Conservation (phyloP, 1,140 invertebrate genomes). For the Drosophila arizonae region DNA sequence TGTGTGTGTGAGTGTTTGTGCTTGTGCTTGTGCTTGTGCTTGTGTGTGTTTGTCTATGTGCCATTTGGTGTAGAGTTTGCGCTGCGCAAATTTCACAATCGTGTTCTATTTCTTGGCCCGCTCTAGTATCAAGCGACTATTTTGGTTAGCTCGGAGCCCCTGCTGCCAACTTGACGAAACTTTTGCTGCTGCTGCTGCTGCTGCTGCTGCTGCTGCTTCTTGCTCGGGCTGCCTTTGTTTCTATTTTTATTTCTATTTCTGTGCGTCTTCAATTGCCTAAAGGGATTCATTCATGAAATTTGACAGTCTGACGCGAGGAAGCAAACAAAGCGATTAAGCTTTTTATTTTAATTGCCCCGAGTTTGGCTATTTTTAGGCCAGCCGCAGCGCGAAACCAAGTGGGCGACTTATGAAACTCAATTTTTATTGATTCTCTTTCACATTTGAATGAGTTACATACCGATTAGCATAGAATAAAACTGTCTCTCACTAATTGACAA, state of each 20-base stretch:
- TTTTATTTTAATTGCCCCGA: constrained; percentile 64
- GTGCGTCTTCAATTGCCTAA: constrained; percentile 57
- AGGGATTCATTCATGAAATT: constrained; percentile 73
- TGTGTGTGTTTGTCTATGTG: constrained; percentile 26
- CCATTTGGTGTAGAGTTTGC: constrained; percentile 60
- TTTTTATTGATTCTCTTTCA: constrained; percentile 7
- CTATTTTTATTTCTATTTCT: constrained; percentile 30
- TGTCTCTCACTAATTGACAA: not conserved
- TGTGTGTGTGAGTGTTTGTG: not conserved
- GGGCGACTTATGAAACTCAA: constrained; percentile 10
- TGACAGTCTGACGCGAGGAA: constrained; percentile 57
- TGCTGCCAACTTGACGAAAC: constrained; percentile 70
- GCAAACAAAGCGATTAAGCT: constrained; percentile 60
- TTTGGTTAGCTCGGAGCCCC: constrained; percentile 41
- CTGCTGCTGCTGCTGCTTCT: constrained; percentile 36
- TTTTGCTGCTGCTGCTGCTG: constrained; percentile 41
- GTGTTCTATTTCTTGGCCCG: constrained; percentile 64
- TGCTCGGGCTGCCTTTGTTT: constrained; percentile 11
- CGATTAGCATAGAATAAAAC: not conserved
- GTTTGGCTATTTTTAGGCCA: constrained; percentile 56
- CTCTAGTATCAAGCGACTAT: constrained; percentile 51
- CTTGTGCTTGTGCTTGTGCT: not conserved
- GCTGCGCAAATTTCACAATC: constrained; percentile 56
- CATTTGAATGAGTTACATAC: not conserved
- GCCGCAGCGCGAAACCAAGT: constrained; percentile 12